phyloP scores from a whole-genome alignment of 2,113 vertebrate genomes.

The Aleadryas rufinucha region DNA sequence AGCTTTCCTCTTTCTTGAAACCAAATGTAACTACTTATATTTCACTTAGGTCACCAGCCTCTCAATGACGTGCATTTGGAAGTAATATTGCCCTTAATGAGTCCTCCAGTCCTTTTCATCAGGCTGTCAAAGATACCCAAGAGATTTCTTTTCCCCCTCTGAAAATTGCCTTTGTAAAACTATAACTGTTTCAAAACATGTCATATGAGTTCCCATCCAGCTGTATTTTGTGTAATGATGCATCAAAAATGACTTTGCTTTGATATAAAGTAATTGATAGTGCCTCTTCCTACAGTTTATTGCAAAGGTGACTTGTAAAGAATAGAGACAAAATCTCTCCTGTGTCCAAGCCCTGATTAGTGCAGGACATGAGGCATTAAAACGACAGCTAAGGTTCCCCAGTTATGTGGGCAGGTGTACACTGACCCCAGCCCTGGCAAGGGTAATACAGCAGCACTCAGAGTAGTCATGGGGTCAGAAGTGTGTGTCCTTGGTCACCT shows the following conservation, averaged over 20 bases:
- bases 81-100: not conserved
- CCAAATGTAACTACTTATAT: not conserved
- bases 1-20: constrained; percentile 27
- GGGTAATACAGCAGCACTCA: not conserved
- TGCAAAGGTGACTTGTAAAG: not conserved
- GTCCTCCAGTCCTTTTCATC: not conserved
- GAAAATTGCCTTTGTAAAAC: not conserved
- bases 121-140: not conserved
- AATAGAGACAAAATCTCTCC: not conserved
- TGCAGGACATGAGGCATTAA: not conserved
- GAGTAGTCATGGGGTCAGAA: not conserved
- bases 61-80: not conserved
- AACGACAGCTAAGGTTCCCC: not conserved
- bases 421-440: not conserved
- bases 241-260: not conserved
- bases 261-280: not conserved
- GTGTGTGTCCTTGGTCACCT: not conserved
- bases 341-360: not conserved
- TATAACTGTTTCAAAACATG: not conserved
- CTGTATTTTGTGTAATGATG: not conserved
- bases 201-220: not conserved
- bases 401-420: not conserved
- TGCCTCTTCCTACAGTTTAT: not conserved
- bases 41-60: not conserved
- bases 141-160: not conserved